Percentiles rank a stretch among this genome's conserved stretches.
These are phyloP conservation scores for Panthera leo DNA, from an alignment of 2,113 vertebrate genomes.

Conservation along the genomic window DNA sequence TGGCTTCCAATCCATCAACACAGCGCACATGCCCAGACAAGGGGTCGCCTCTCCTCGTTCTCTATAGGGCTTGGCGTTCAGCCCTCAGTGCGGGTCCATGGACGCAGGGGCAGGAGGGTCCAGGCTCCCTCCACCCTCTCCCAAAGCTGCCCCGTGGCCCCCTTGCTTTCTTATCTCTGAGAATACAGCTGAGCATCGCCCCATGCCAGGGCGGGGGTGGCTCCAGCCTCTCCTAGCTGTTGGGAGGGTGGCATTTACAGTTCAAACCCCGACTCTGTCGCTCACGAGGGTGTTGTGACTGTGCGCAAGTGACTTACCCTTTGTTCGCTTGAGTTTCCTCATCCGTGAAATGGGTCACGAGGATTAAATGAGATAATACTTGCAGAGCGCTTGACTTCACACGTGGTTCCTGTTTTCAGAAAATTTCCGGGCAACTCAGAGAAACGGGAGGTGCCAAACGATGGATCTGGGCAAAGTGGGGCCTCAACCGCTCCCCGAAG, in stretches of 20 bases:
- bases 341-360: not conserved
- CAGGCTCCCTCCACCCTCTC: not conserved
- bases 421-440: not conserved
- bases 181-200: not conserved
- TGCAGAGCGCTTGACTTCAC: not conserved
- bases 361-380: not conserved
- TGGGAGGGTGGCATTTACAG: not conserved
- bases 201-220: not conserved
- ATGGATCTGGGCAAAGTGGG: too few species aligned
- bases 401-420: rapidly evolving
- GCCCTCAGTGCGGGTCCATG: not conserved
- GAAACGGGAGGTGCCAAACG: not conserved
- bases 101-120: not conserved
- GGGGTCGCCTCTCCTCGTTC: rapidly evolving
- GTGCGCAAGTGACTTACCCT: not conserved
- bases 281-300: not conserved
- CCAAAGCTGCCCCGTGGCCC: not conserved
- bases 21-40: not conserved
- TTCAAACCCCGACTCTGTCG: not conserved
- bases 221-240: not conserved
- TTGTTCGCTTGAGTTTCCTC: not conserved
- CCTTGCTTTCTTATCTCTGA: not conserved
- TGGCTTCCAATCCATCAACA: not conserved
- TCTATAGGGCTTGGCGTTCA: not conserved
- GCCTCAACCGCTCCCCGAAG: not conserved